These are phyloP conservation scores for Pterostichus madidus DNA, from an alignment of 2,888 invertebrate genomes.

Conservation along the genomic window DNA sequence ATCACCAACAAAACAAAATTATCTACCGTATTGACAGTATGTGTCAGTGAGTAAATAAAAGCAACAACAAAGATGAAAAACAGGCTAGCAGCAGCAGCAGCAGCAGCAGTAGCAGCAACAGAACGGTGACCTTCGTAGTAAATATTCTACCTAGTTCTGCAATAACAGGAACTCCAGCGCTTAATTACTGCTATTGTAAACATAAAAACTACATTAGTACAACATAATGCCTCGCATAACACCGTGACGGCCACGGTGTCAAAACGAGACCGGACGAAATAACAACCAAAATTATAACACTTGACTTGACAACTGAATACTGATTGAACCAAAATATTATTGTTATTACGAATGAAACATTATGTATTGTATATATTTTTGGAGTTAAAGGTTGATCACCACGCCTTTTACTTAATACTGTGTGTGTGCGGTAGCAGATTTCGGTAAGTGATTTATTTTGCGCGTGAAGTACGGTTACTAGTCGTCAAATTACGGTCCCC, in stretches of 20 bases:
- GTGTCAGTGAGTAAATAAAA: slow-evolving; percentile 2
- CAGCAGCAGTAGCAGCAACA: background rate
- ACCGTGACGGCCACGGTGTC: slow-evolving; percentile 8
- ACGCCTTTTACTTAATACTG: no score
- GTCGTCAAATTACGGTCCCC: no score
- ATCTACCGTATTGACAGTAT: slow-evolving; percentile 1
- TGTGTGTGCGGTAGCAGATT: no score
- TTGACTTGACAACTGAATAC: no score
- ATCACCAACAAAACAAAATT: background rate
- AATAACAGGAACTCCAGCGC: slow-evolving; percentile 58
- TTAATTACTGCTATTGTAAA: slow-evolving; percentile 58
- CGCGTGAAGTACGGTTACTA: no score
- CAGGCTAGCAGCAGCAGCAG: slow-evolving; percentile 22
- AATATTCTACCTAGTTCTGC: slow-evolving; percentile 49
- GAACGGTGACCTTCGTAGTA: slow-evolving; percentile 42
- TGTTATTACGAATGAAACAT: no score
- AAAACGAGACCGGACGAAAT: slow-evolving; percentile 5
- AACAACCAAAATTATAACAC: background rate
- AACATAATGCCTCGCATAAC: slow-evolving; percentile 37
- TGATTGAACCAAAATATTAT: no score
- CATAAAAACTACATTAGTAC: slow-evolving; percentile 51
- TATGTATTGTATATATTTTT: no score
- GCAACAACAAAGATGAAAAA: slow-evolving; percentile 38
- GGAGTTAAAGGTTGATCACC: no score
- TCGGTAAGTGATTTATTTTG: no score